Base-by-base conservation (phyloP, 2,113 vertebrate genomes). In the Isurus oxyrinchus region DNA sequence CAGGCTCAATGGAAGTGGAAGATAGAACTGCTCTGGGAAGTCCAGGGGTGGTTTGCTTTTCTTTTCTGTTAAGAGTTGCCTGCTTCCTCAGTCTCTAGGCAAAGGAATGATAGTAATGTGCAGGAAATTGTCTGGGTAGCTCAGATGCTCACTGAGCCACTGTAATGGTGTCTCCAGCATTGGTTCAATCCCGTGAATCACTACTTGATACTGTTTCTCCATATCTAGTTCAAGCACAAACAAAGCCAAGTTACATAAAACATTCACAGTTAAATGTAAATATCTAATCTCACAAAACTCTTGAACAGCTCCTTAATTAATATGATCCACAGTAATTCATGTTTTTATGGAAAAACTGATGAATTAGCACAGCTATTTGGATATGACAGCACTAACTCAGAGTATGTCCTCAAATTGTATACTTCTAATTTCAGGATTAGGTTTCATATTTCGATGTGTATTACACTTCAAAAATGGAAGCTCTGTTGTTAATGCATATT, bases 121-220 rank as follows among this genome's bases (percentile, higher is more conserved):
- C 96, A 99, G 99, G 97, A 99, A 99, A 98, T 99, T 99, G 98
- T 99, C 99, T 0, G 99, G 99, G 97, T 99, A 98, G 97, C 99
- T 99, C 97, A 99, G 98, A 97, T 99, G 99, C 97, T 99, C 99
- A 0, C 99, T 99, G 96, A 99, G 98, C 99, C 99, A 99, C 97
- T 99, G 99, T 94, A 99, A 76, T 96, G 99, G 99, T 14, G 99
- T 99, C 97, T 99, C 99, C 98, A 99, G 97, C 98, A 99, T 98
- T 11, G 99, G 99, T 96, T 99, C 99, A 96, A 99, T 99, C 94
- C 99, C 99, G 96, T 99, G 99, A 97, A 99, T 98, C 98, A 99
- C 97, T 96, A 99, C 98, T 98, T 99, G 99, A 97, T 98, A 98
- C 97, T 98, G 98, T 97, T 98, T 99, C 97, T 97, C 98, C 97